Percentiles rank a stretch among this genome's conserved stretches.
phyloP scores from a whole-genome alignment of 2,888 invertebrate genomes.

The Amphipyra tragopoginis region DNA sequence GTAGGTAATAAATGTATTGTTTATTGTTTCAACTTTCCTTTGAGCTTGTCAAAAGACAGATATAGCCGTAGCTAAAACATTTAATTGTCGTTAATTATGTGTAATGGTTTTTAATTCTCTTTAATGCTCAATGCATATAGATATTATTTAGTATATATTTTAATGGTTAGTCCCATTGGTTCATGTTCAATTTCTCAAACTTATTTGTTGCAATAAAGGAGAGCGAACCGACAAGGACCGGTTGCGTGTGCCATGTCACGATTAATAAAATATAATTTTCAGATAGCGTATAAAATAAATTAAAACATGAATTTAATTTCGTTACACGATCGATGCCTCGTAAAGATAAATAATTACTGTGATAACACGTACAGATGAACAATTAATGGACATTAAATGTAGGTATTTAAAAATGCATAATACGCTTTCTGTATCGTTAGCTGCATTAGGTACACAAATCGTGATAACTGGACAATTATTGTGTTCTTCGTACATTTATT shows the following conservation, averaged over 20 bases:
- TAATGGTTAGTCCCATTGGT: neutral
- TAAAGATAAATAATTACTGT: slow-evolving; percentile 38
- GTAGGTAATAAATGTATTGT: slow-evolving; percentile 53
- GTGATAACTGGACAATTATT: slow-evolving; percentile 49
- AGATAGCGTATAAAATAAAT: slow-evolving; percentile 19
- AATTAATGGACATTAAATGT: slow-evolving; percentile 17
- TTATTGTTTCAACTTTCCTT: slow-evolving; percentile 55
- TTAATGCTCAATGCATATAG: slow-evolving; percentile 16
- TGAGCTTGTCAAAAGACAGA: slow-evolving; percentile 38
- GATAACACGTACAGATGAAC: slow-evolving; percentile 33
- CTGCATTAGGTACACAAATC: slow-evolving; percentile 36
- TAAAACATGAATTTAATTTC: slow-evolving; percentile 40
- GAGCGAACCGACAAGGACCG: slow-evolving; percentile 7
- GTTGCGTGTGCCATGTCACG: slow-evolving; percentile 17
- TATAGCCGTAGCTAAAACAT: slow-evolving; percentile 42
- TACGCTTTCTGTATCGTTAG: slow-evolving; percentile 20
- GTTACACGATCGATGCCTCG: slow-evolving; percentile 35
- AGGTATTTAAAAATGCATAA: slow-evolving; percentile 15
- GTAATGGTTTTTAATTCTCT: slow-evolving; percentile 41
- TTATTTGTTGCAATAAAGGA: slow-evolving; percentile 23
- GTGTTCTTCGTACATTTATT: slow-evolving; percentile 46
- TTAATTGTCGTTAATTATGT: slow-evolving; percentile 51
- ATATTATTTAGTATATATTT: neutral
- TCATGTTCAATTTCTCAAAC: neutral
- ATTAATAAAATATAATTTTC: slow-evolving; percentile 39